A percentile compares a stretch with the other conserved stretches of the same genome.
phyloP scores from a whole-genome alignment of 2,113 vertebrate genomes.

The Tachycineta bicolor region DNA sequence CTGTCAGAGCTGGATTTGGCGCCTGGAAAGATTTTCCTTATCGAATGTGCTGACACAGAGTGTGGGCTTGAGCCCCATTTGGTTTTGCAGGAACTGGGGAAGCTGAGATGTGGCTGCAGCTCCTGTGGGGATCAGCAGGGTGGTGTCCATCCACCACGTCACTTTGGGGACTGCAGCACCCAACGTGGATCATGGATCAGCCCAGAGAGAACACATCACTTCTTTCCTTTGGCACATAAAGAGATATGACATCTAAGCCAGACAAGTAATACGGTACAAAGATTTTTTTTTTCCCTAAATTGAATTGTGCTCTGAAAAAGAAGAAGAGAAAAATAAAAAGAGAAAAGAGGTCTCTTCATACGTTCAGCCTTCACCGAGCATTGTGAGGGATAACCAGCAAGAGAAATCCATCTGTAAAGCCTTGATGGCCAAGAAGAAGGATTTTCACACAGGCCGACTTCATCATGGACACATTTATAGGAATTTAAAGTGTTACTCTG shows the following conservation, averaged over 20 bases:
- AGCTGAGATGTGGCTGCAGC: not conserved
- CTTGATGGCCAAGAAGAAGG: not conserved
- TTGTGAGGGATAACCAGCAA: not conserved
- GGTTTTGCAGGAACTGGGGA: not conserved
- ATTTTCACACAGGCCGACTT: not conserved
- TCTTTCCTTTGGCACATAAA: not conserved
- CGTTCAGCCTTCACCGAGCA: not conserved
- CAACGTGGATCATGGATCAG: not conserved
- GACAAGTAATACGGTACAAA: not conserved
- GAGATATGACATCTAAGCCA: not conserved
- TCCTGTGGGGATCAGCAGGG: not conserved
- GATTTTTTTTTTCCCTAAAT: not conserved
- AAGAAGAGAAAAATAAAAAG: not conserved
- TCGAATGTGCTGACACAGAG: not conserved
- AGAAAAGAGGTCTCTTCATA: not conserved
- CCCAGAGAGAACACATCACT: not conserved
- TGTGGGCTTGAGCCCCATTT: accelerated
- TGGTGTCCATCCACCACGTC: accelerated
- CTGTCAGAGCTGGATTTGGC: not conserved
- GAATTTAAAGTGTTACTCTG: not conserved
- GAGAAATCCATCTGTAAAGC: slow-evolving; percentile 14
- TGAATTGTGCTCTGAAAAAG: not conserved
- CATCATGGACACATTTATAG: not conserved
- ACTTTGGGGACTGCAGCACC: accelerated
- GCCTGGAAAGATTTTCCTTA: not conserved